Percentiles rank a stretch among this genome's conserved stretches.
phyloP scores from a whole-genome alignment of 2,888 invertebrate genomes.

The Diogma glabrata region DNA sequence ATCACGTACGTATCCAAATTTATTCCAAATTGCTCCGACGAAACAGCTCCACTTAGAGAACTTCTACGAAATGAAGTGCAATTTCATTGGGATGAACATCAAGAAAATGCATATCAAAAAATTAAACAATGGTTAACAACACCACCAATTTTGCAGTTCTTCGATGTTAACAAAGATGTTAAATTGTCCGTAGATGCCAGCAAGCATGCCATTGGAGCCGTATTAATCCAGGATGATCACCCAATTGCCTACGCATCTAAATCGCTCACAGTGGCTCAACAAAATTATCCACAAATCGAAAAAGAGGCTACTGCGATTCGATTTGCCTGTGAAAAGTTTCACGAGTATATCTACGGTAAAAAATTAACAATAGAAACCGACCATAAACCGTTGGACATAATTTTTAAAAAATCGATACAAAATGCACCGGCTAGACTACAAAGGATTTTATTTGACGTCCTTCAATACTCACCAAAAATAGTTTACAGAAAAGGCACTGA shows the following conservation, averaged over 20 bases:
- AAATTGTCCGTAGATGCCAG: background rate
- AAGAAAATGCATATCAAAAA: background rate
- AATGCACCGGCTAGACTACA: slow-evolving; percentile 16
- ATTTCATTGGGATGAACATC: background rate
- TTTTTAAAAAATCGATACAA: slow-evolving; percentile 19
- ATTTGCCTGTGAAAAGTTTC: slow-evolving; percentile 24
- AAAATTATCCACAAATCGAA: background rate
- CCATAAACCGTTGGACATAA: slow-evolving; percentile 23
- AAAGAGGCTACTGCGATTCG: slow-evolving; percentile 25
- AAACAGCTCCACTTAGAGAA: background rate
- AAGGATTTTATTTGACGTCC: slow-evolving; percentile 20
- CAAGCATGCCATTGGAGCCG: too few species aligned
- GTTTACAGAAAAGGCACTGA: background rate
- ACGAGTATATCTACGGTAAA: slow-evolving; percentile 25
- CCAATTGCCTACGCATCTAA: slow-evolving; percentile 27
- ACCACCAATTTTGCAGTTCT: slow-evolving; percentile 19
- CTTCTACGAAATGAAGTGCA: background rate
- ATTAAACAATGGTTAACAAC: background rate
- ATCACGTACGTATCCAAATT: slow-evolving; percentile 16
- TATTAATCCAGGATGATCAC: slow-evolving; percentile 22
- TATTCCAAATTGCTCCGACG: too few species aligned
- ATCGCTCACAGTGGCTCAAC: slow-evolving; percentile 17
- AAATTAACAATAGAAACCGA: slow-evolving; percentile 16
- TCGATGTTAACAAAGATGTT: slow-evolving; percentile 17
- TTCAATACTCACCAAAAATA: slow-evolving; percentile 18